Evolutionary conservation across 2,113 vertebrate genomes (phyloP).

Genomic region (Serinus canaria): DNA sequence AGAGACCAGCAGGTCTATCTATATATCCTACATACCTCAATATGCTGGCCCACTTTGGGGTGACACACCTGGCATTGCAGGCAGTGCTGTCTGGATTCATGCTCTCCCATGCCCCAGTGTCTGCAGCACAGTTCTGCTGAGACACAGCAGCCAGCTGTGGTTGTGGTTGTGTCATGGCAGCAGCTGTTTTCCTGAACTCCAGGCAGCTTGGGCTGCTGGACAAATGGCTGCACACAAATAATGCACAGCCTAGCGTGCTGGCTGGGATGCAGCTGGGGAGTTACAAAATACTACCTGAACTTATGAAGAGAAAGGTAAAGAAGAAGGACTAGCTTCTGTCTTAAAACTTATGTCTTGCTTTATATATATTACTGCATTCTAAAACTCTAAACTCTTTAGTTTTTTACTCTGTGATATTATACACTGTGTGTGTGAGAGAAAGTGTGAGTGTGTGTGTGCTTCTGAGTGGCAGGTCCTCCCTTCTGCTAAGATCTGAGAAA

Average conservation of each 20-base stretch:
- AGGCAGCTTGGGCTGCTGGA: neutral
- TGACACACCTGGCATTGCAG: neutral
- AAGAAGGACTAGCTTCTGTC: neutral
- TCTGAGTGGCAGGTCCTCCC: neutral
- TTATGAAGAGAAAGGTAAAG: neutral
- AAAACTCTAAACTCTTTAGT: neutral
- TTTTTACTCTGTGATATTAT: neutral
- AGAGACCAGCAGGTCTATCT: neutral
- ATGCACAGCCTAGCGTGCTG: accelerated
- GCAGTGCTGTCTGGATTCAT: neutral
- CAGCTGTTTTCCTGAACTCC: neutral
- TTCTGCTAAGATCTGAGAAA: neutral
- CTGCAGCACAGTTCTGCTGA: neutral
- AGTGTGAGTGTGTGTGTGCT: too few relatives aligned
- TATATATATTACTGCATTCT: neutral
- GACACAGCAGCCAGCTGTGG: neutral
- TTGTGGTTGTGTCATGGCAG: neutral
- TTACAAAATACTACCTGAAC: neutral
- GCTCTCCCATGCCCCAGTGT: accelerated
- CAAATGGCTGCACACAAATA: neutral
- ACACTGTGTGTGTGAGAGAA: neutral
- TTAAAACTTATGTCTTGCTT: neutral
- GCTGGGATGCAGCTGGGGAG: neutral
- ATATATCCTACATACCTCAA: neutral
- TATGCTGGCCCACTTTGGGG: neutral